phyloP scores from a whole-genome alignment of 2,888 invertebrate genomes.

The Opisthograptis luteolata region DNA sequence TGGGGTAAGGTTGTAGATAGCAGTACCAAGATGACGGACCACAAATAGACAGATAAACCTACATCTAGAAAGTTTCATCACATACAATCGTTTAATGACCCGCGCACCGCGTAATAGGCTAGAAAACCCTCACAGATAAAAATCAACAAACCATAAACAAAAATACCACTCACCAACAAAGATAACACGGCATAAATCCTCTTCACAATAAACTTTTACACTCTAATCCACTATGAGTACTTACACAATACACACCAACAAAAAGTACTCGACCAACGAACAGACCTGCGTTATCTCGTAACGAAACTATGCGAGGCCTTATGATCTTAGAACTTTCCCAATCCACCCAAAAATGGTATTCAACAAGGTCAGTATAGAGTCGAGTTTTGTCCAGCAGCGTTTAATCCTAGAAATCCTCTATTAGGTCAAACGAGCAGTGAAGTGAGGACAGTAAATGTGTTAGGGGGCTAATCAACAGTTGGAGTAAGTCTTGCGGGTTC shows the following conservation, averaged over 20 bases:
- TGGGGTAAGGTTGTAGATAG: too few species aligned
- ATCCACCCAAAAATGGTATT: constrained; percentile 1
- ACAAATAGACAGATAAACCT: too few species aligned
- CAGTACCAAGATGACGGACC: too few species aligned
- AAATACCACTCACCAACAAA: too few species aligned
- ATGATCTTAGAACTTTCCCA: constrained; percentile 23
- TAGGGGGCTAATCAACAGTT: constrained; percentile 35
- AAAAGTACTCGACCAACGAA: constrained; percentile 37
- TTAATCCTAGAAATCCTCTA: constrained; percentile 38
- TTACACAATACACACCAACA: constrained; percentile 31
- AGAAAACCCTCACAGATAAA: too few species aligned
- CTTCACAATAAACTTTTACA: neutral
- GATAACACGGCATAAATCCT: neutral
- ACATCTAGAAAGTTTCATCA: too few species aligned
- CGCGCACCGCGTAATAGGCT: too few species aligned
- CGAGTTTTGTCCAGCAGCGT: neutral
- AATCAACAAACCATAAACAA: too few species aligned
- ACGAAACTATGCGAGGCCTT: constrained; percentile 37
- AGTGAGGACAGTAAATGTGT: constrained; percentile 38
- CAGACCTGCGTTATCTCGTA: constrained; percentile 35
- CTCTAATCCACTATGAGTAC: constrained; percentile 29
- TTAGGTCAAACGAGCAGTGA: constrained; percentile 36
- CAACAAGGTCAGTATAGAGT: too few species aligned
- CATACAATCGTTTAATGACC: too few species aligned
- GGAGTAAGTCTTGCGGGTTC: constrained; percentile 25